Conservation (phyloP, 2,797 vertebrate genomes). For the Jordanella pulchra region DNA sequence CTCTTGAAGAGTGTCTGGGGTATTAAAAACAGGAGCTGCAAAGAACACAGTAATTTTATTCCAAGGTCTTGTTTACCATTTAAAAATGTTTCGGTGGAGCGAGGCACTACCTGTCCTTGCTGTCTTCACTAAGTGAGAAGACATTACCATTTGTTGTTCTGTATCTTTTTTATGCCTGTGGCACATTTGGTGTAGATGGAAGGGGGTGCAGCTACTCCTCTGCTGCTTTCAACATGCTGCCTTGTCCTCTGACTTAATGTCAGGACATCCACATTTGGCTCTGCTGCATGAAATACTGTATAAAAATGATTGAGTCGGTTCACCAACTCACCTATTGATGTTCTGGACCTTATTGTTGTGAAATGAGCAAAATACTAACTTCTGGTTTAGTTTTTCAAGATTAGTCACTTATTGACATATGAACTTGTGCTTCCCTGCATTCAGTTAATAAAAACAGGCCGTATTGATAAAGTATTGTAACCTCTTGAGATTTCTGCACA, state of each 20-base stretch:
- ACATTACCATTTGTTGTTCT: constrained; percentile 58
- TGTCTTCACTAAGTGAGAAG: constrained; percentile 60
- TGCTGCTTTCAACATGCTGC: constrained; percentile 35
- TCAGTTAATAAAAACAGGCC: background rate
- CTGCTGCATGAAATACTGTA: background rate
- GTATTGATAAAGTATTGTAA: background rate
- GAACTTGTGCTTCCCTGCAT: background rate
- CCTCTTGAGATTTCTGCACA: background rate
- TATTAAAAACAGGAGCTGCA: constrained; percentile 57
- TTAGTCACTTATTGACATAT: background rate
- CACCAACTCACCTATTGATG: background rate
- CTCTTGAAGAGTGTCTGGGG: constrained; percentile 49
- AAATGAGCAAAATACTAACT: constrained; percentile 3
- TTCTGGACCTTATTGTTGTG: background rate
- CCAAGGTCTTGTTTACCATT: constrained; percentile 68
- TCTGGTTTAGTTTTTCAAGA: background rate
- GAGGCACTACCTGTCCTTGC: constrained; percentile 72
- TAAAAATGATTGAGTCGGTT: too few relatives aligned
- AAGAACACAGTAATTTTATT: constrained; percentile 58
- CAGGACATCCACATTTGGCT: constrained; percentile 8
- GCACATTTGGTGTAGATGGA: constrained; percentile 40
- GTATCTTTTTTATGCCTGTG: constrained; percentile 58
- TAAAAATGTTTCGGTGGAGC: constrained; percentile 63
- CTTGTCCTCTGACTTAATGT: constrained; percentile 43
- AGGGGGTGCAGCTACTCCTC: constrained; percentile 27